Conservation (phyloP, 2,113 vertebrate genomes). For the Corythoichthys haematopterus region DNA sequence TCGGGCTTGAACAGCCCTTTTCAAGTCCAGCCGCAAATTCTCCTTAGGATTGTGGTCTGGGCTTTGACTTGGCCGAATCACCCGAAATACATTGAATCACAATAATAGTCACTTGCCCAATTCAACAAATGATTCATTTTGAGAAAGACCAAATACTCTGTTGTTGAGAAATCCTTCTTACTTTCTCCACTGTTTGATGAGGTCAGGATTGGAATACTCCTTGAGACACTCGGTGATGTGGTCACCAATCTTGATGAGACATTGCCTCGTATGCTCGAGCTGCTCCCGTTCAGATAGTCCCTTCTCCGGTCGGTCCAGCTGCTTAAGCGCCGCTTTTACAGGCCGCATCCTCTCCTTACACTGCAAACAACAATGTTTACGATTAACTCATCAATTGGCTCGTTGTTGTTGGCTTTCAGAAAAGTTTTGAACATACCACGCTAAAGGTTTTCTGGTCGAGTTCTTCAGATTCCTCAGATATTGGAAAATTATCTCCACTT, state of each 20-base stretch:
- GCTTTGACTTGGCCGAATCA: too few species aligned
- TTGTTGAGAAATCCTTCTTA: conserved; percentile 49
- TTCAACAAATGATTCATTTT: too few species aligned
- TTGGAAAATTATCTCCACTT: conserved; percentile 78
- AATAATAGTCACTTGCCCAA: too few species aligned
- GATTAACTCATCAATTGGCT: too few species aligned
- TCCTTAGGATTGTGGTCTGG: too few species aligned
- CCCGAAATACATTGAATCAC: too few species aligned
- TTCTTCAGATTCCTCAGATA: conserved; percentile 91
- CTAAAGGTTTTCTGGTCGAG: conserved; percentile 98
- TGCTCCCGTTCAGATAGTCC: conserved; percentile 97
- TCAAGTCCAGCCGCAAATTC: too few species aligned
- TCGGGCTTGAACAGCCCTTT: too few species aligned
- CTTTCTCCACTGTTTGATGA: conserved; percentile 98
- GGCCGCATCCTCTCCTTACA: conserved; percentile 98
- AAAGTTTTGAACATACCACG: conserved; percentile 77
- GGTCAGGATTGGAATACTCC: conserved; percentile 93
- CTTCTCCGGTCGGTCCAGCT: conserved; percentile 94
- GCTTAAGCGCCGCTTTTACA: conserved; percentile 95
- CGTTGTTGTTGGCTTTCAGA: background rate
- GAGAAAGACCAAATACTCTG: too few species aligned
- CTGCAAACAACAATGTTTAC: conserved; percentile 56
- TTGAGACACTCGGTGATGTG: conserved; percentile 97
- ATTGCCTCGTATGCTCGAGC: conserved; percentile 94
- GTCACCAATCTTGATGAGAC: conserved; percentile 96